Percentiles rank a stretch among this genome's conserved stretches.
Conservation (phyloP, 2,113 vertebrate genomes). For the Epinephelus fuscoguttatus region DNA sequence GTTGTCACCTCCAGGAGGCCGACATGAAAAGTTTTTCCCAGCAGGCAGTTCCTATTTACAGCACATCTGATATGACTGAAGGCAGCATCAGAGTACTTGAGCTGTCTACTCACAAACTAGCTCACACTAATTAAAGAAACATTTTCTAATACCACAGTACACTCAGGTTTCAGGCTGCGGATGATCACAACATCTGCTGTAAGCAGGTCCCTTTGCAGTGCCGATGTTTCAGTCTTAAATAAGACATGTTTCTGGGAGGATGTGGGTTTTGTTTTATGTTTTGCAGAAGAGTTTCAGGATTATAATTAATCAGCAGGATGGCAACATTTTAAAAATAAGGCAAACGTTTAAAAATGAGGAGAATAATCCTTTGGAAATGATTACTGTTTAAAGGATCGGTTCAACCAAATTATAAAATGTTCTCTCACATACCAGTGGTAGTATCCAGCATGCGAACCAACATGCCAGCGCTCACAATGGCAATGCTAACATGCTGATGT, state of each 20-base stretch:
- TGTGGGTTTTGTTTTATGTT: background rate
- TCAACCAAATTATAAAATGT: background rate
- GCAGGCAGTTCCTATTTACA: constrained; percentile 63
- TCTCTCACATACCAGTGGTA: too few relatives aligned
- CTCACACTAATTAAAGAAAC: constrained; percentile 65
- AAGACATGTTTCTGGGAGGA: background rate
- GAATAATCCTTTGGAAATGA: background rate
- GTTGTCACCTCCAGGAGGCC: constrained; percentile 37
- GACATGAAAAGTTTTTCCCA: constrained; percentile 42
- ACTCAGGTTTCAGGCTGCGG: constrained; percentile 44
- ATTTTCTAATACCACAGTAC: background rate
- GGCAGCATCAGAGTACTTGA: constrained; percentile 48
- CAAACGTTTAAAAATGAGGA: background rate
- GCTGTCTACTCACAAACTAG: constrained; percentile 39
- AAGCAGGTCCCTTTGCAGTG: background rate
- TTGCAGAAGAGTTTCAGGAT: background rate
- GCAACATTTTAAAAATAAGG: background rate
- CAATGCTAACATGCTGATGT: background rate
- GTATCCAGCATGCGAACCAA: background rate
- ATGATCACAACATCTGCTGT: constrained; percentile 20
- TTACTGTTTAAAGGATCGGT: background rate
- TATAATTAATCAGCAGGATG: background rate
- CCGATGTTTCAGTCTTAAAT: background rate
- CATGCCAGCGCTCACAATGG: background rate
- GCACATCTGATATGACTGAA: constrained; percentile 56